A percentile compares a stretch with the other conserved stretches of the same genome.
These are phyloP conservation scores for Barypeithes pellucidus DNA, from an alignment of 2,888 invertebrate genomes.

Conservation along the genomic window DNA sequence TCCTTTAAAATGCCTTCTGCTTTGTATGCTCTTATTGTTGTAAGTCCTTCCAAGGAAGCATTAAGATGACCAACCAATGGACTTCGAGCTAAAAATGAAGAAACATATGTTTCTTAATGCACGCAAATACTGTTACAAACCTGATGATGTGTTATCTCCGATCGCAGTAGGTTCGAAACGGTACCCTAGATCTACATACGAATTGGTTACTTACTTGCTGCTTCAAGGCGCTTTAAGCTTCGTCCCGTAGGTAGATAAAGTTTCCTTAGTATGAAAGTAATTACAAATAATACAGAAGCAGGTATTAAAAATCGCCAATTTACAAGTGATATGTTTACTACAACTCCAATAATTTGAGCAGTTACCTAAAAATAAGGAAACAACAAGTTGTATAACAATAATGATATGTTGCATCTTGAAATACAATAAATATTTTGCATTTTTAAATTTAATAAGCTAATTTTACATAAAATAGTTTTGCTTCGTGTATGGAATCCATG, in stretches of 20 bases:
- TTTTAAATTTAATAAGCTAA: too few relatives aligned
- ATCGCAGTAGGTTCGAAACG: too few relatives aligned
- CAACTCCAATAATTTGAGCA: conserved; percentile 54
- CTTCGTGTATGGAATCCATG: too few relatives aligned
- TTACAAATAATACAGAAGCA: conserved; percentile 54
- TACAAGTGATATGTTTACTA: conserved; percentile 57
- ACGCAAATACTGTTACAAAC: too few relatives aligned
- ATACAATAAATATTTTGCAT: too few relatives aligned
- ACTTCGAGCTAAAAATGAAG: conserved; percentile 65
- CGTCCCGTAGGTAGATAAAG: conserved; percentile 61
- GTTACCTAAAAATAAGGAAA: conserved; percentile 55
- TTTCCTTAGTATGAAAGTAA: conserved; percentile 56
- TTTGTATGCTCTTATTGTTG: conserved; percentile 66
- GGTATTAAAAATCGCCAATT: conserved; percentile 59
- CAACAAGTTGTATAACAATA: too few relatives aligned
- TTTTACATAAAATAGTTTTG: too few relatives aligned
- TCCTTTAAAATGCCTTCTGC: conserved; percentile 63
- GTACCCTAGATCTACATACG: too few relatives aligned
- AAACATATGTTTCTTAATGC: too few relatives aligned
- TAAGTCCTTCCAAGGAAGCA: conserved; percentile 67
- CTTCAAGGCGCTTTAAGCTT: conserved; percentile 63
- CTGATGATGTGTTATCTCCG: too few relatives aligned
- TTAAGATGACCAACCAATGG: conserved; percentile 68
- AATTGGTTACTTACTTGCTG: conserved; percentile 59
- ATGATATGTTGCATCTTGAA: too few relatives aligned